These are phyloP conservation scores for Dendroctonus ponderosae DNA, from an alignment of 1,140 invertebrate genomes.

Conservation along the genomic window DNA sequence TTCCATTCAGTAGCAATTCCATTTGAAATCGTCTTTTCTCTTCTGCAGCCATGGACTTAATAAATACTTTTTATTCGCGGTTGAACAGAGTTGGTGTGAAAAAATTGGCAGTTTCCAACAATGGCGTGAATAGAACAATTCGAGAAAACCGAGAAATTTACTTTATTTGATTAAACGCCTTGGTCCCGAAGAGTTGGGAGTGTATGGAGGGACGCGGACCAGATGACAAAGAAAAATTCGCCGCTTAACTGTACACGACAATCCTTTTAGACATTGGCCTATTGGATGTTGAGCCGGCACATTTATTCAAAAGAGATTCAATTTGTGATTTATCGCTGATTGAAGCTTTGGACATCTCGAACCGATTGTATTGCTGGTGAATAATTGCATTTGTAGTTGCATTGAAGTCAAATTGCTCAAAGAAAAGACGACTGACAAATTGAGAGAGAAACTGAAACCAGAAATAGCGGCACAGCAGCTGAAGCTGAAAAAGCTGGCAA, in stretches of 20 bases:
- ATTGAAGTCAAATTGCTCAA: no score
- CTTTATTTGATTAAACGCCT: constrained; percentile 39
- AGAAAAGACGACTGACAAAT: no score
- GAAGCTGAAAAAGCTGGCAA: background rate
- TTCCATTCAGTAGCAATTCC: no score
- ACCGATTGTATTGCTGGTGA: no score
- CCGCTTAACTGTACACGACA: constrained; percentile 33
- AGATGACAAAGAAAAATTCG: constrained; percentile 35
- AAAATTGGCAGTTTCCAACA: constrained; percentile 11
- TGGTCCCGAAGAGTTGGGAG: constrained; percentile 10
- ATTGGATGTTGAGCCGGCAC: constrained; percentile 1
- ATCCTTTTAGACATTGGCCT: constrained; percentile 34
- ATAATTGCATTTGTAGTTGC: no score
- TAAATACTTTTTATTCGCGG: no score
- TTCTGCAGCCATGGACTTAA: no score
- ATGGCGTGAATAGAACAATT: constrained; percentile 24
- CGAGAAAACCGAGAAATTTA: constrained; percentile 33
- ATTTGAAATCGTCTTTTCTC: no score
- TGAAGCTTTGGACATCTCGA: background rate
- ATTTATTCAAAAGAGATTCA: constrained; percentile 5
- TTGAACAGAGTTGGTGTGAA: no score
- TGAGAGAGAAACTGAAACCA: no score
- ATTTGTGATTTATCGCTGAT: constrained; percentile 1
- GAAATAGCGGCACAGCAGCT: no score
- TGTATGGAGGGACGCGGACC: constrained; percentile 20